These are phyloP conservation scores for Bombus waltoni DNA, from an alignment of 1,140 invertebrate genomes.

Conservation along the genomic window DNA sequence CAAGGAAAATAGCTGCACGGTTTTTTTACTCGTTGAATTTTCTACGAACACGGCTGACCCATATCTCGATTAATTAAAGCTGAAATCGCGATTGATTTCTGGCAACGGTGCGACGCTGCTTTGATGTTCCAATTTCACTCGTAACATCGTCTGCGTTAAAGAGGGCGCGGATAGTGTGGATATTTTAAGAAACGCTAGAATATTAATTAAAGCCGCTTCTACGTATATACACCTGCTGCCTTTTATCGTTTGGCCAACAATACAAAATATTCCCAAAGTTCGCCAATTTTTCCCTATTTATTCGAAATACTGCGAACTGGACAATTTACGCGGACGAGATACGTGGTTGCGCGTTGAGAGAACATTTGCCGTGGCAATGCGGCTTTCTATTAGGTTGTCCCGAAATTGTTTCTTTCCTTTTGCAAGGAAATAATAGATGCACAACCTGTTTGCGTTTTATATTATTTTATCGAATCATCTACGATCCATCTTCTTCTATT, in stretches of 20 bases:
- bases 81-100: not conserved
- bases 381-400: too few species aligned
- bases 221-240: too few species aligned
- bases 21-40: slow-evolving; percentile 52
- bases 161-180: not conserved
- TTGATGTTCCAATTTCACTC: not conserved
- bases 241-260: too few species aligned
- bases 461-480: too few species aligned
- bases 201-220: too few species aligned
- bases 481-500: too few species aligned
- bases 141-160: not conserved
- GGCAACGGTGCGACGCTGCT: not conserved
- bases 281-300: not conserved
- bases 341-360: not conserved
- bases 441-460: too few species aligned
- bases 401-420: too few species aligned
- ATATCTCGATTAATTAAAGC: slow-evolving; percentile 11
- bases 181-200: not conserved
- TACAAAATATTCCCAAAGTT: too few species aligned
- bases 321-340: not conserved
- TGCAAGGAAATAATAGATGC: too few species aligned
- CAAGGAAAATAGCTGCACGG: slow-evolving; percentile 42
- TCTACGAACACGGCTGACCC: not conserved
- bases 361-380: not conserved
- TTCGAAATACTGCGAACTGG: not conserved